Evolutionary conservation across 2,888 invertebrate genomes (phyloP), one percentile per base, ranked within the genome.

Genomic region (Syrphus vitripennis): DNA sequence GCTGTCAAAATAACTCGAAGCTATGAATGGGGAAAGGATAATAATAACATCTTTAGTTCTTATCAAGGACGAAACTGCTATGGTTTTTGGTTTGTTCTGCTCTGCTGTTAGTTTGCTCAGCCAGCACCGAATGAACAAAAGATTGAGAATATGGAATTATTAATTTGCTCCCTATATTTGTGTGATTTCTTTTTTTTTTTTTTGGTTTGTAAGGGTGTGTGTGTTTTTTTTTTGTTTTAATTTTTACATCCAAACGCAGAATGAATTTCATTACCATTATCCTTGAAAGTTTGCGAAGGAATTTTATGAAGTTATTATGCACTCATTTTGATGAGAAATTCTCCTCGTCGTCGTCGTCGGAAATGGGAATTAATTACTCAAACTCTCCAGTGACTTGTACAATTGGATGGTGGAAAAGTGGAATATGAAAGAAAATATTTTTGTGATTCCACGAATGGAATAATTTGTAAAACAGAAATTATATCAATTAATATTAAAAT

Each of bases 11-110:
- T 72, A 72, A 72, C 65, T 72, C 29, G 48, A 72, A 72, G 57
- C 48, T 37, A 37, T 67, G 67, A 59, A 72, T 24, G 50, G 34
- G n/a, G 72, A 63, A 72, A 34, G 48, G 45, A 79, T 79, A 72
- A 79, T 67, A 79, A 79, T 79, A 79, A 79, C 37, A 50, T 72
- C 79, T 57, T 67, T 65, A 45, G 42, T 50, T 21, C 50, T 67
- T 34, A 24, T 34, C 34, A 3, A 48, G 67, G 45, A 45, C 2
- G 45, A 65, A 45, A 45, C 29, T 45, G 21, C 14, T 65, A 10
- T 26, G 16, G 26, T 29, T 48, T 14, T 48, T 45, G 31, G 31
- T 34, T 6, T 50, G 14, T 24, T 14, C 24, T 50, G n/a, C 1
- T 40, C 5, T 50, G 21, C 21, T 12, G 14, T 16, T n/a, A 19